Evolutionary conservation across 2,888 invertebrate genomes (phyloP), one percentile per base, ranked within the genome.

Genomic region (Corbicula japonica): DNA sequence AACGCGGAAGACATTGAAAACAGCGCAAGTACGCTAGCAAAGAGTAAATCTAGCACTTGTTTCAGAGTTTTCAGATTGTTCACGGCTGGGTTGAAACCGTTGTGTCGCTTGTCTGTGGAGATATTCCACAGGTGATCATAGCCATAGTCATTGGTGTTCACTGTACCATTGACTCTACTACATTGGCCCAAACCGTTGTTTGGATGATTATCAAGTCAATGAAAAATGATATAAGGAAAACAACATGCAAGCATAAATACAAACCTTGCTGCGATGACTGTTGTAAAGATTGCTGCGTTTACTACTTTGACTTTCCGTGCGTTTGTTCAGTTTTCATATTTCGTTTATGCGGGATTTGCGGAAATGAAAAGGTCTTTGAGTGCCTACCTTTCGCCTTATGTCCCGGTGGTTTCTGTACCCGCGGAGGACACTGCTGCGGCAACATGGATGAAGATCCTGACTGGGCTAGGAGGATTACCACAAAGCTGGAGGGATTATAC

Each of bases 81-180:
- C 54, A 54, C n/a, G 54, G 54, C 12, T 54, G 54, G 54, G n/a
- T 54, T 1, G 54, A 54, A n/a, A 54, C 54, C 3, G 15, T 12
- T 23, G 12, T 54, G 5, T 2, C 54, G 1, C 12, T 54, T n/a
- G 4, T 30, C 6, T 54, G 54, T 54, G 54, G 32, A 5, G 54
- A 54, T n/a, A 18, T 54, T 12, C 54, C 54, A 30, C 54, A 54
- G 30, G 30, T 30, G 10, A 54, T 54, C 23, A 28, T 54, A 3
- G 15, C 32, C 2, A n/a, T 54, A 15, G 3, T n/a, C 54, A 32
- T 54, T 15, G 32, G 54, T 3, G 15, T 15, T 1, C 15, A 30
- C 1, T 54, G 54, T 30, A 3, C n/a, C 23, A 6, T 54, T 18
- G 54, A 54, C 3, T 23, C 12, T 12, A 54, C 30, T 4, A 3